Conservation (phyloP, 2,113 vertebrate species). For the Silurus meridionalis region DNA sequence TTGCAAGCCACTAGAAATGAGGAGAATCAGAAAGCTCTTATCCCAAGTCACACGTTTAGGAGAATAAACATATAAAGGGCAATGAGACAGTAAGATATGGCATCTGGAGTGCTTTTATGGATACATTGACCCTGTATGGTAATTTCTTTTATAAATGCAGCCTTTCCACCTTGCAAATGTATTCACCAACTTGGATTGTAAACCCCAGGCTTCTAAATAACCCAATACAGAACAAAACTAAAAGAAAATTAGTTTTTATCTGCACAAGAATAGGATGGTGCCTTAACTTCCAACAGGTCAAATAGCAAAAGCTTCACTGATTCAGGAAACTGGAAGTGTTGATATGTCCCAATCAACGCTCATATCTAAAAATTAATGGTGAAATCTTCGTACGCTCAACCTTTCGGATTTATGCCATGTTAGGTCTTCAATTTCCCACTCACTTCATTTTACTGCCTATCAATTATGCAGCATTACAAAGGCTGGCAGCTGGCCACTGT, state of each 20-base stretch:
- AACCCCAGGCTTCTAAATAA: background rate
- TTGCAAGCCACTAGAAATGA: constrained; percentile 56
- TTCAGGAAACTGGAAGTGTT: background rate
- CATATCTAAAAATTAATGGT: background rate
- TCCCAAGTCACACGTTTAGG: background rate
- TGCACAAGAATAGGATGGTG: too few relatives aligned
- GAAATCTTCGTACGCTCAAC: background rate
- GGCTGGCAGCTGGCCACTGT: constrained; percentile 48
- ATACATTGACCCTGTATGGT: background rate
- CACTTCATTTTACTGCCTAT: constrained; percentile 31
- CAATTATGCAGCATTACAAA: constrained; percentile 36
- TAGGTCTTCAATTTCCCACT: background rate
- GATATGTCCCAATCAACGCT: background rate
- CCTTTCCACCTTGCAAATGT: background rate
- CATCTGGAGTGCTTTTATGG: background rate
- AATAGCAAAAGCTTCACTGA: background rate
- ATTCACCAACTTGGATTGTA: background rate
- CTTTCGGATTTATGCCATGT: background rate
- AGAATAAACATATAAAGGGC: background rate
- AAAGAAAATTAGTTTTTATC: too few relatives aligned
- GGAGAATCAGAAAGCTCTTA: constrained; percentile 11
- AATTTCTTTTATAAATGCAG: background rate
- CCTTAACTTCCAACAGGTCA: too few relatives aligned
- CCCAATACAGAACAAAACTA: too few relatives aligned
- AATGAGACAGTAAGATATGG: background rate